Evolutionary conservation across 2,113 vertebrate species (phyloP).

Genomic region (Diphyllodes magnificus): DNA sequence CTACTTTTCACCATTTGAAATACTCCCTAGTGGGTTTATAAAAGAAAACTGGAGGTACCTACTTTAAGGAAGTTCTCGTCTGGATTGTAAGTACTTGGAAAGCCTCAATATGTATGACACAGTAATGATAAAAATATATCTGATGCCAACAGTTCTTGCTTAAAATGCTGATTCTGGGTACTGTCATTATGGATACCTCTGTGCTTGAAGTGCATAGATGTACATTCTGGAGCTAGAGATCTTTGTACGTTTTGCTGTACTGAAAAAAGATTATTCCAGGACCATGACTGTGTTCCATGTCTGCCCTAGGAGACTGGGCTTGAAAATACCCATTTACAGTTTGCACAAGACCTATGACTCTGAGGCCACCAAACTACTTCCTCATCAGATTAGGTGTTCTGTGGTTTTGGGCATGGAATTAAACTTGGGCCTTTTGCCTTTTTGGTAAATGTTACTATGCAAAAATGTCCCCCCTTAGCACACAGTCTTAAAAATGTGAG

Average conservation of each 20-base stretch:
- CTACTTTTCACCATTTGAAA: neutral
- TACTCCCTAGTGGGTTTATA: neutral
- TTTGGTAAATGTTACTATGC: neutral
- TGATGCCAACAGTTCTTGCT: neutral
- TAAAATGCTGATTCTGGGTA: neutral
- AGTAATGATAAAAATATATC: neutral
- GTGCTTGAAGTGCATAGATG: neutral
- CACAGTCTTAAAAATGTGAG: neutral
- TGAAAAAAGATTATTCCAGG: neutral
- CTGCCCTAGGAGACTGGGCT: neutral
- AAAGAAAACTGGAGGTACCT: neutral
- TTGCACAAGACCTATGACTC: neutral
- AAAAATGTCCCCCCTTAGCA: neutral
- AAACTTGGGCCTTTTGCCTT: neutral
- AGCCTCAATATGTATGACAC: neutral
- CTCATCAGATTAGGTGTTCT: neutral
- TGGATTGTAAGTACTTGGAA: neutral
- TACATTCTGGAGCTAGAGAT: neutral
- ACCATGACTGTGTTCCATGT: neutral
- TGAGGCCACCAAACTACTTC: neutral
- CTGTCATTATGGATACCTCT: neutral
- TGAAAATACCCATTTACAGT: neutral
- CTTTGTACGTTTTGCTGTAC: neutral
- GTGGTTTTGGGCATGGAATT: neutral
- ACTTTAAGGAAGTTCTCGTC: neutral